Evolutionary conservation across 2,888 invertebrate genomes (phyloP).

Genomic region (Morpho achilles): DNA sequence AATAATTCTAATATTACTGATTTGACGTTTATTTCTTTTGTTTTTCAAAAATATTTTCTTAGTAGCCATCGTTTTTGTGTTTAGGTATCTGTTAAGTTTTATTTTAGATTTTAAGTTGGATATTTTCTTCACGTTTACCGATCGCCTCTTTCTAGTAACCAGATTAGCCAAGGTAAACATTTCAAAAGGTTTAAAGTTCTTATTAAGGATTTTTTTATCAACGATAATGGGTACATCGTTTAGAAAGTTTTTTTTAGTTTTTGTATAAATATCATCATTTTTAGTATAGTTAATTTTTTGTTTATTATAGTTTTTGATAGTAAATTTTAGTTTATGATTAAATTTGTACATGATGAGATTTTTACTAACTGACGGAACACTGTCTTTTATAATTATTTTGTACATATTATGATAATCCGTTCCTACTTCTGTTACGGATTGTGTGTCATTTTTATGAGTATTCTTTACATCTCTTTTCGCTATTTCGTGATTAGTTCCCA

Average conservation of each 20-base stretch:
- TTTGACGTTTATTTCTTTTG: conserved; percentile 54
- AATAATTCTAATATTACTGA: conserved; percentile 55
- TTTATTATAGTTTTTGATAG: not conserved
- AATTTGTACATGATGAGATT: conserved; percentile 1
- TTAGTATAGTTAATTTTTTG: not conserved
- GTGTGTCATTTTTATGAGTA: conserved; percentile 4
- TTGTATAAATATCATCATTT: not conserved
- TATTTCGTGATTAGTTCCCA: conserved; percentile 13
- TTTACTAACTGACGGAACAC: conserved; percentile 4
- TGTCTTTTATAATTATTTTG: not conserved
- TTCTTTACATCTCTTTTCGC: conserved; percentile 25
- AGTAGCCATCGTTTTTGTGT: conserved; percentile 44
- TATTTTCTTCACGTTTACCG: conserved; percentile 41
- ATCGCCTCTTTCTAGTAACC: conserved; percentile 47
- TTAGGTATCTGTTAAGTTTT: conserved; percentile 47
- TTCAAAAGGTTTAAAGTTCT: conserved; percentile 35
- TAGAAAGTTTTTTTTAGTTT: not conserved
- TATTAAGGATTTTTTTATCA: conserved; percentile 1
- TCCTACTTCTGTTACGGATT: conserved; percentile 2
- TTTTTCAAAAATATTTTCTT: conserved; percentile 46
- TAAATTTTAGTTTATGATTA: conserved; percentile 1
- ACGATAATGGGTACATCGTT: not conserved
- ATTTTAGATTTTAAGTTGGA: conserved; percentile 47
- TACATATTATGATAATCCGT: not conserved
- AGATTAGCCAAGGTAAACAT: conserved; percentile 45